Base-by-base conservation (phyloP, 37 sponge, comb jelly and placozoan genomes). In the Halisarca cf. caerulea region DNA sequence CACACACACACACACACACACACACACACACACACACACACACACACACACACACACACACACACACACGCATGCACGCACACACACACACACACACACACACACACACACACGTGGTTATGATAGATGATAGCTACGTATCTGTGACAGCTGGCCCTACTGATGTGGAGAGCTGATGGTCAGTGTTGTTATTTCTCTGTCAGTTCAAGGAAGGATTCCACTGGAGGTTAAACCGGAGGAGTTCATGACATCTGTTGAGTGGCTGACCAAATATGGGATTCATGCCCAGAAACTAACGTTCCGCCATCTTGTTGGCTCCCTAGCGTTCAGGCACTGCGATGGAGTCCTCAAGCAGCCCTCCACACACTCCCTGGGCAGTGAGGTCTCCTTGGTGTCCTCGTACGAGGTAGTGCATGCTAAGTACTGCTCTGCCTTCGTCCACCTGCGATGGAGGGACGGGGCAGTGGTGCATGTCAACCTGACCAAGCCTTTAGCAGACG, bases 281-380 rank as follows among this genome's bases (percentile, higher is more conserved):
- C 40, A 58, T 15, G 57, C 84, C 18, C 84, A 88, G 25, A 62
- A 79, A 45, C 66, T 95, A 24, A 5, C 80, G 59, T 92, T 93
- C 42, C 1, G 66, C 25, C 91, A 95, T 45, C 59, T 95, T 18
- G 83, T 95, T 25, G 38, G 66, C 0, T 80, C 83, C 2, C 77
- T 95, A 5, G 92, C 96, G 32, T 95, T 95, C 84, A 79, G 81
- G n/a, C 96, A 95, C 75, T 95, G 96, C 80, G 90, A 93, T 30
- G 88, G 88, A 11, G 82, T 44, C 0, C 32, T 87, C 23, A 41
- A 59, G 34, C 64, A 53, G 2, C 68, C 89, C 25, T 66, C 85
- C 41, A 34, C 69, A 30, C 38, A 80, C 27, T 51, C 17, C 35
- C 14, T 27, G 8, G 36, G 1, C 59, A 23, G 42, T 3, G 25